These are phyloP conservation scores for Perccottus glenii DNA, from an alignment of 2,113 vertebrate species.

Conservation along the genomic window DNA sequence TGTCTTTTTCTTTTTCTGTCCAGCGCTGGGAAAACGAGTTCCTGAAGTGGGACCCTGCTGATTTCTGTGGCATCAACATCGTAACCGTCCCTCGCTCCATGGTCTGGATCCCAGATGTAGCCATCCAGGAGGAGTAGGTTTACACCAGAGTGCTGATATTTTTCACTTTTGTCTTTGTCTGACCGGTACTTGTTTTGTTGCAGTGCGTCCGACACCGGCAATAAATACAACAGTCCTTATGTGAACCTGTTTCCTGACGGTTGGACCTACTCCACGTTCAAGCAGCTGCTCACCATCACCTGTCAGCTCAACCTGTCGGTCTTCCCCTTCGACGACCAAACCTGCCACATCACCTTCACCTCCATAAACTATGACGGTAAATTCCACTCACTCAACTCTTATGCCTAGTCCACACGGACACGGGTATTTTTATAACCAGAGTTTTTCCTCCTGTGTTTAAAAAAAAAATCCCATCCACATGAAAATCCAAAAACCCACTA, in stretches of 20 bases:
- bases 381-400: not conserved
- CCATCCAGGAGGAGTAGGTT: constrained; percentile 63
- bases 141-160: not conserved
- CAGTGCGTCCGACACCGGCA: constrained; percentile 52
- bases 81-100: constrained; percentile 32
- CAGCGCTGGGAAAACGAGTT: constrained; percentile 69
- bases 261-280: rapidly evolving
- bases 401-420: too few species aligned
- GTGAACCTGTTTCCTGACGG: not conserved
- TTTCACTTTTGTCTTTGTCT: not conserved
- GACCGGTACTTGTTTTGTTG: not conserved
- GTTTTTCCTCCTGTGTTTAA: too few species aligned
- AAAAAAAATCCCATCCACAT: too few species aligned
- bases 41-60: constrained; percentile 47
- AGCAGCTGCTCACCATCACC: constrained; percentile 50
- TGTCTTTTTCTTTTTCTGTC: constrained; percentile 1
- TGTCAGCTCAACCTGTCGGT: constrained; percentile 44
- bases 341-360: constrained; percentile 44
- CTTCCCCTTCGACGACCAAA: constrained; percentile 68
- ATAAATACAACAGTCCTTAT: rapidly evolving
- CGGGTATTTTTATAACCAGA: too few species aligned
- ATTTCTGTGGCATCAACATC: constrained; percentile 62
- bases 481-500: too few species aligned
- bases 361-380: constrained; percentile 22
- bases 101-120: constrained; percentile 66